Conservation (phyloP, 2,113 vertebrate species). For the Falcunculus frontatus region DNA sequence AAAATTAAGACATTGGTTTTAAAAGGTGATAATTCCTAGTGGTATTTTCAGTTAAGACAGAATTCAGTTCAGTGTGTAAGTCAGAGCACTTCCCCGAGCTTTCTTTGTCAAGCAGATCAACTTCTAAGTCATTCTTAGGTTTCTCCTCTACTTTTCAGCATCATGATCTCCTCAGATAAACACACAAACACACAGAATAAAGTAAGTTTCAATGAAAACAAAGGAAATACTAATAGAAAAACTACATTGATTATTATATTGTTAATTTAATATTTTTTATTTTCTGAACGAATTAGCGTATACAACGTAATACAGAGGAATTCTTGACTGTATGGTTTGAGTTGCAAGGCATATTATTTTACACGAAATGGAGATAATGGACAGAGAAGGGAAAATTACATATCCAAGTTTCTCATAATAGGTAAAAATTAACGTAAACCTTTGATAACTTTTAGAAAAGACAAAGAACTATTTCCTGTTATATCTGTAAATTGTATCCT, state of each 20-base stretch:
- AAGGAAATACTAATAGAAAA: background rate
- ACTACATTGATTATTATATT: rapidly evolving
- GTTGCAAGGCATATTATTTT: background rate
- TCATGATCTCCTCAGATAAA: background rate
- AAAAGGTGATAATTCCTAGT: background rate
- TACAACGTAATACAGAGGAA: background rate
- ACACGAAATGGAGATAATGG: background rate
- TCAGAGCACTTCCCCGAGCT: background rate
- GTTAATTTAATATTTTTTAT: background rate
- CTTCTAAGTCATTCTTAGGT: background rate
- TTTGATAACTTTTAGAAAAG: background rate
- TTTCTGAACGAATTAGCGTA: background rate
- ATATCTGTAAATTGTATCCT: background rate
- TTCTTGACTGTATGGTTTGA: background rate
- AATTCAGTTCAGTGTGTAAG: background rate
- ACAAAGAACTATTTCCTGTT: background rate
- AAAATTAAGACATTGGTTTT: background rate
- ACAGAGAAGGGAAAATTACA: background rate
- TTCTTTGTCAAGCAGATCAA: background rate
- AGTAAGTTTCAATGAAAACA: background rate
- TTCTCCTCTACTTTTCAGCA: background rate
- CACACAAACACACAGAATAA: background rate
- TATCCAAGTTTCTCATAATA: background rate
- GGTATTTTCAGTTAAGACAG: background rate
- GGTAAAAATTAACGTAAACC: background rate